Base-by-base conservation (phyloP, 2,888 invertebrate genomes). In the Ormyrus rosae region DNA sequence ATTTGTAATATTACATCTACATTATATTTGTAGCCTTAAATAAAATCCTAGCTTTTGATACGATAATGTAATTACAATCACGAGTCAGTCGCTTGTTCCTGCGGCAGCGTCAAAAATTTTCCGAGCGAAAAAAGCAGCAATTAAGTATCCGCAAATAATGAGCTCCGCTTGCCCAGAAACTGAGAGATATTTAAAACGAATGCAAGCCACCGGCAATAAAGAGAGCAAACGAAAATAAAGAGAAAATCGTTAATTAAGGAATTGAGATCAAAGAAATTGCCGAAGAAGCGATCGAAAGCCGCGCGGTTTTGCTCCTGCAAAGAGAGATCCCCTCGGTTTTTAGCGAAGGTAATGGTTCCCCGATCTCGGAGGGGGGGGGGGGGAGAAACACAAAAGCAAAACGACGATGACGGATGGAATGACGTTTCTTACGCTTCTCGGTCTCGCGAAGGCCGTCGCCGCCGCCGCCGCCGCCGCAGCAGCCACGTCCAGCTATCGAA, bases 401-500 rank as follows among this genome's bases (percentile, higher is more conserved):
- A 70, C 8, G 46, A 55, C 34, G 55, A 51, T 67, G 60, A 72
- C 51, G 45, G 8, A 51, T 45, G 51, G 69, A 69, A 69, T 69
- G 56, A 51, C 51, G 34, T 61, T 74, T 70, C 51, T 71, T 75
- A 75, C 80, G 81, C 79, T 77, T 83, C 10, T 74, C 70, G 79
- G 19, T 34, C 6, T 8, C 6, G n/a, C 34, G 11, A n/a, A 9
- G n/a, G 60, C 50, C 34, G 34, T 7, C 46, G n/a, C 45, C 58
- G 48, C 45, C 50, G 19, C 7, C 6, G 51, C 45, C 2, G 70
- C 81, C 70, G 78, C 81, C 81, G 78, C 80, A 34, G 34, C 78
- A 80, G 77, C 72, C 61, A 68, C 86, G 86, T 88, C 89, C 88
- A 87, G 89, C 88, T 89, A 89, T 88, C 34, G 88, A 89, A 89